Evolutionary conservation across 2,888 invertebrate genomes (phyloP), one percentile per base, ranked within the genome.

Genomic region (Phyllotreta striolata): DNA sequence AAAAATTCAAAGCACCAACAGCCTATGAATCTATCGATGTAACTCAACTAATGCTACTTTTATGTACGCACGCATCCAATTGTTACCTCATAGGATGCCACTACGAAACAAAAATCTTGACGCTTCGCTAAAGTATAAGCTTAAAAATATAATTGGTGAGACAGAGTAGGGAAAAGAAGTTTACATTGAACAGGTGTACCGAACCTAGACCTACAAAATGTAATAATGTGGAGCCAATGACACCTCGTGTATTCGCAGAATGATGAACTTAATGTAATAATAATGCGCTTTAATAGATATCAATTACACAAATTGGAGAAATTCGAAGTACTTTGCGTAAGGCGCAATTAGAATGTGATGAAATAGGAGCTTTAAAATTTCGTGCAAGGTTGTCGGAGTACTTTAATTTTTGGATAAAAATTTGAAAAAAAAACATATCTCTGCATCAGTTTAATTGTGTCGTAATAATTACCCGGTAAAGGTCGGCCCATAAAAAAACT

Each of bases 151-250:
- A 57, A 69, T 66, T 66, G 55, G 64, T 60, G 24, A 41, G 55
- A 55, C 59, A 62, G 69, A 70, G 72, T 63, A 73, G 75, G 74
- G 74, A 74, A 71, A 73, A 76, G 75, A 76, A 69, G 77, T 77
- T 77, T 70, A 74, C 76, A 77, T 76, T 77, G 77, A 76, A 70
- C 64, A 62, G 64, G 64, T 63, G 66, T 64, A 67, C 73, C 62
- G 71, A 72, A 72, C 75, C 75, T 76, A 74, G 74, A 74, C 75
- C 75, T 66, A 74, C 69, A 71, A 75, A 75, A 64, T 70, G 55
- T 62, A 38, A 51, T 62, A 63, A 65, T 61, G 40, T 49, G 39
- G 35, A 65, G 64, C 61, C 61, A 66, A 63, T 66, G 64, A 64
- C 62, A 66, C 62, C 62, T 43, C 14, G 52, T 38, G 60, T 64